Base-by-base conservation (phyloP, 2,888 invertebrate species). In the Coenonympha glycerion region DNA sequence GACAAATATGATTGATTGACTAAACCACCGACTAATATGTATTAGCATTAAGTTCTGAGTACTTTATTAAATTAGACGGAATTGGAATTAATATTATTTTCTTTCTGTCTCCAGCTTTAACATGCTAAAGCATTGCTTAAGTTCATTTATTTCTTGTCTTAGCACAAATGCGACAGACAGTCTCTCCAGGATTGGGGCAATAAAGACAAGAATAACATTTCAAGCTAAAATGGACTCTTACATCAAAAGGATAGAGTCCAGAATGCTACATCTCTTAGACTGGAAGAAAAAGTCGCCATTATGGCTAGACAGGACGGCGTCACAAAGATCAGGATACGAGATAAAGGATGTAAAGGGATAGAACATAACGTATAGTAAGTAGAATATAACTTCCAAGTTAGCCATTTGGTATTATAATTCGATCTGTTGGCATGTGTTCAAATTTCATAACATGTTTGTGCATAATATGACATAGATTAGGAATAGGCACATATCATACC, bases 291-390 rank as follows among this genome's bases (percentile, higher is more conserved):
- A 40, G 36, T 56, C 56, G 58, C 49, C 54, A 53, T 61, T 63
- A 42, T 53, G 64, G 58, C 46, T 31, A 57, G 52, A 52, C 52
- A 33, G 48, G 22, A 18, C 16, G 57, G 57, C 57, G 55, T 28
- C 55, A 30, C 26, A 3, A 28, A 44, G 19, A 46, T 37, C 51
- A 46, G n/a, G n/a, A n/a, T 19, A 42, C 44, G 46, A 48, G 41
- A 48, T 47, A 37, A 51, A 55, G 47, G 39, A 45, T 54, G 45
- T 19, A 53, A 21, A 53, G 40, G 41, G 26, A 47, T 46, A 6
- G n/a, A n/a, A n/a, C n/a, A n/a, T n/a, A n/a, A n/a, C n/a, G n/a
- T n/a, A n/a, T n/a, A n/a, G n/a, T n/a, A n/a, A n/a, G n/a, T n/a
- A n/a, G n/a, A n/a, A n/a, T n/a, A n/a, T n/a, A n/a, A n/a, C n/a